Evolutionary conservation across 2,113 vertebrate species (phyloP).

Genomic region (Procavia capensis): DNA sequence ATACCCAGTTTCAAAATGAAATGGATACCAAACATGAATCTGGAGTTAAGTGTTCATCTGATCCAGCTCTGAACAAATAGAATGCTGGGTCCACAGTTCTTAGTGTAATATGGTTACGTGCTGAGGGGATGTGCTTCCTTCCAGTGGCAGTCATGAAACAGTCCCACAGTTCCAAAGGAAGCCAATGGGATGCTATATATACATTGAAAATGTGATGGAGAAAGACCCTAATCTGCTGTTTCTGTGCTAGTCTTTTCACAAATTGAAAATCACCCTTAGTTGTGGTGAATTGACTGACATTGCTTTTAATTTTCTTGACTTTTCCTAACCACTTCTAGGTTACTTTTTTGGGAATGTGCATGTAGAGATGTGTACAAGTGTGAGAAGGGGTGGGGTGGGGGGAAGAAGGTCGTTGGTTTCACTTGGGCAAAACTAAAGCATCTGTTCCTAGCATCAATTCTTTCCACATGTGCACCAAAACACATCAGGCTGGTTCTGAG

Average conservation of each 20-base stretch:
- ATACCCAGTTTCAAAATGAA: neutral
- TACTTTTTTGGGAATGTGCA: neutral
- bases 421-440: neutral
- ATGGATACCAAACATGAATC: neutral
- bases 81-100: neutral
- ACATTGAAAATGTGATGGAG: neutral
- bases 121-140: neutral
- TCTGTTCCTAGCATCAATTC: neutral
- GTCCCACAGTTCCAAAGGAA: neutral
- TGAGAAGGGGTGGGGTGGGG: neutral
- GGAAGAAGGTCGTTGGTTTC: neutral
- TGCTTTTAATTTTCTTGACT: neutral
- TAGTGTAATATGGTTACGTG: rapidly evolving
- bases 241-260: neutral
- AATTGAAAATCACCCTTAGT: neutral
- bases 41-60: neutral
- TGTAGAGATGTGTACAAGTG: neutral
- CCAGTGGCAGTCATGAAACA: rapidly evolving
- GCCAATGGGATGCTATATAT: neutral
- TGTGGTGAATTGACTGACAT: neutral
- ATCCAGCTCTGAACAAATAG: neutral
- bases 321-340: neutral
- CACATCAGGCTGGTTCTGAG: neutral
- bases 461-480: neutral
- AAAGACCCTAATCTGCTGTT: neutral